These are phyloP conservation scores for Boulengerochromis microlepis DNA, from an alignment of 2,113 vertebrate species.

Conservation along the genomic window DNA sequence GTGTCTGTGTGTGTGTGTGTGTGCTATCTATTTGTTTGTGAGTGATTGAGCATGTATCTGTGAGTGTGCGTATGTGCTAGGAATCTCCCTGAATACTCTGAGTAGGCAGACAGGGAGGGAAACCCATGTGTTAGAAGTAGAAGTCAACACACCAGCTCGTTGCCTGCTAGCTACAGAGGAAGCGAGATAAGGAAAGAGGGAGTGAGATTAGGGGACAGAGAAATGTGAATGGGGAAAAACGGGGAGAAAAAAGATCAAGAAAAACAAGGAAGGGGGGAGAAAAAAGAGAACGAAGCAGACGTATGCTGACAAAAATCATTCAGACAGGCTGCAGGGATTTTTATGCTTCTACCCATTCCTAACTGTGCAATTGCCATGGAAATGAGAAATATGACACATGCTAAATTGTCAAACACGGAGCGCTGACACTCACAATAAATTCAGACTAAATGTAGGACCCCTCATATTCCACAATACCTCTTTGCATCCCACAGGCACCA, in stretches of 20 bases:
- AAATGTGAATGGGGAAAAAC: neutral
- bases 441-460: neutral
- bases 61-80: constrained; percentile 5
- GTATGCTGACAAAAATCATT: neutral
- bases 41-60: neutral
- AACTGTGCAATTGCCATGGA: constrained; percentile 52
- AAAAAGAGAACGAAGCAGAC: neutral
- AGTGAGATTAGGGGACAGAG: neutral
- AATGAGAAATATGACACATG: constrained; percentile 43
- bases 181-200: neutral
- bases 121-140: constrained; percentile 39
- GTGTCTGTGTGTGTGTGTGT: neutral
- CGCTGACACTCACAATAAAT: neutral
- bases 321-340: neutral
- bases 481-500: neutral
- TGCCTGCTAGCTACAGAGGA: neutral
- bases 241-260: neutral
- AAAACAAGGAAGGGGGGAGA: neutral
- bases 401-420: neutral
- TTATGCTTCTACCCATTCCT: neutral
- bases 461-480: neutral
- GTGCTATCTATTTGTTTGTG: neutral
- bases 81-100: constrained; percentile 52
- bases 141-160: constrained; percentile 12
- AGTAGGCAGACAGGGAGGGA: constrained; percentile 49